Evolutionary conservation across 2,113 vertebrate species (phyloP).

Genomic region (Platysteira castanea): DNA sequence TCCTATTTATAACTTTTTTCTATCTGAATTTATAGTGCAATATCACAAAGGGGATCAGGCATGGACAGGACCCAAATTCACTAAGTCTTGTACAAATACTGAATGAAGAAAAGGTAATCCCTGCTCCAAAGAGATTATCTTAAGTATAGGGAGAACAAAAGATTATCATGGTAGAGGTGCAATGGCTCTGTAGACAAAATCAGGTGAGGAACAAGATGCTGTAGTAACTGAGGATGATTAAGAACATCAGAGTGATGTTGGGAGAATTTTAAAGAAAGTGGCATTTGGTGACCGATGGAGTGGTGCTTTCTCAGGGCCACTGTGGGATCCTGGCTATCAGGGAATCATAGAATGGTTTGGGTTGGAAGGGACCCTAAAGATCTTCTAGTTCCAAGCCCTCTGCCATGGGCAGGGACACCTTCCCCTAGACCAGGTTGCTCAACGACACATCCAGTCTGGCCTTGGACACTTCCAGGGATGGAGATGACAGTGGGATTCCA

Average conservation of each 20-base stretch:
- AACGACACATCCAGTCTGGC: not conserved
- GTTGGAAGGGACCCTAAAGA: not conserved
- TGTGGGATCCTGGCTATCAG: not conserved
- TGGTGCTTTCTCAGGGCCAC: not conserved
- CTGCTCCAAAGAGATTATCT: not conserved
- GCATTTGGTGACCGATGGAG: not conserved
- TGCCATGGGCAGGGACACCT: not conserved
- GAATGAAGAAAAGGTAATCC: not conserved
- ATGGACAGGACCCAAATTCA: not conserved
- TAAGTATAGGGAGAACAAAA: not conserved
- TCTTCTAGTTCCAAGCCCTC: not conserved
- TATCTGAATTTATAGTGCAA: not conserved
- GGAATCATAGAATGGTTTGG: not conserved
- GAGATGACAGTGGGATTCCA: not conserved
- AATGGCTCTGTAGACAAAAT: not conserved
- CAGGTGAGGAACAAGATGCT: not conserved
- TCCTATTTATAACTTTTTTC: not conserved
- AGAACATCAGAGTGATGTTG: not conserved
- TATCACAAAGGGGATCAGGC: not conserved
- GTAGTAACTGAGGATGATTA: not conserved
- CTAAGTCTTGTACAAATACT: not conserved
- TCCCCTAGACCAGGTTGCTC: not conserved
- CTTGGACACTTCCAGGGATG: not conserved
- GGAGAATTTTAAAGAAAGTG: not conserved
- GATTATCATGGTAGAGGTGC: not conserved